Base-by-base conservation (phyloP, 2,888 invertebrate species). In the Tipula vernalis region DNA sequence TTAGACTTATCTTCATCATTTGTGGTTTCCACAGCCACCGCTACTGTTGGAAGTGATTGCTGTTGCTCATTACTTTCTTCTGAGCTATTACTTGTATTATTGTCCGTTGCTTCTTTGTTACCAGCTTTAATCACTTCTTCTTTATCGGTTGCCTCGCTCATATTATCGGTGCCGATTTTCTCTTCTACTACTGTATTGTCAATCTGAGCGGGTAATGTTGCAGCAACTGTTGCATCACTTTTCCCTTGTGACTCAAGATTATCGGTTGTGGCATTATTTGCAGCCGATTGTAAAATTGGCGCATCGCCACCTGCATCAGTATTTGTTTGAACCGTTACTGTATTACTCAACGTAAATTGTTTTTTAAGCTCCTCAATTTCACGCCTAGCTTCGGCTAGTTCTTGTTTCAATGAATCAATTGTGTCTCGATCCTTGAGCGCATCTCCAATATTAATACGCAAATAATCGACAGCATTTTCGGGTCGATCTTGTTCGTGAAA, bases 391-490 rank as follows among this genome's bases (percentile, higher is more conserved):
- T 89, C 89, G 12, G 89, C 89, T 5, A 91, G 86, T 86, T 91
- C 90, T 85, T 88, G 88, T 87, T 90, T 89, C 8, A 91, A 87
- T 15, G 89, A 89, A 18, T 90, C 89, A 87, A 90, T 89, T 87
- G 89, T 90, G 86, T 91, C 90, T 0, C 89, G 88, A 87, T 91
- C 90, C 51, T 90, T 88, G 0, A 90, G 88, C 8, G 90, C 89
- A 42, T 90, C 89, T 0, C 91, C 91, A 85, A 91, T 89, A 87
- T 91, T 90, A 15, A 89, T 88, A 0, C 89, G 89, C 44, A 91
- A 89, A 88, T 89, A 91, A 85, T 91, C 90, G 87, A 91, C 89
- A 2, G 91, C 91, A 88, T 91, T 89, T 88, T 91, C 91, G 0
- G 91, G 91, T 8, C 90, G 89, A n/a, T 88, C 88, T 1, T 44